Conservation (phyloP, 2,797 vertebrate genomes). For the Danio albolineatus region DNA sequence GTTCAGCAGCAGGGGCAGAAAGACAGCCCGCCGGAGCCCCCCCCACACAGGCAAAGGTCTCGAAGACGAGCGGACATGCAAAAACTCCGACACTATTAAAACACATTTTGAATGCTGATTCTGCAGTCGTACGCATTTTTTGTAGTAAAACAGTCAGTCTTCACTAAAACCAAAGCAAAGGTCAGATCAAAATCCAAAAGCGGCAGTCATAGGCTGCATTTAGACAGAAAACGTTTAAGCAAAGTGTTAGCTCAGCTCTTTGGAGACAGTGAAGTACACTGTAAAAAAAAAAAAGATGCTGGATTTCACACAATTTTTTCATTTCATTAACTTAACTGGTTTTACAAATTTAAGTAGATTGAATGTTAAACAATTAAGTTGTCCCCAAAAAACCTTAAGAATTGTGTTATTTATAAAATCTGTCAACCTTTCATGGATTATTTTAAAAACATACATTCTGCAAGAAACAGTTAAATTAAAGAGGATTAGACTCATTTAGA, state of each 20-base stretch:
- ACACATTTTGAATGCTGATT: slow-evolving; percentile 29
- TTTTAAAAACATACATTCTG: no score
- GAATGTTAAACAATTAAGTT: no score
- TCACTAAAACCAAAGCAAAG: slow-evolving; percentile 3
- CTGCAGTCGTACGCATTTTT: slow-evolving; percentile 40
- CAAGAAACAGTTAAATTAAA: no score
- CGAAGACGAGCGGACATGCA: slow-evolving; percentile 10
- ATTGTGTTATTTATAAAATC: no score
- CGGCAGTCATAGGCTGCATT: slow-evolving; percentile 1
- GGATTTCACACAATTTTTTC: no score
- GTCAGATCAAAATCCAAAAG: background rate
- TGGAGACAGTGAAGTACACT: background rate
- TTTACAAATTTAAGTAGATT: no score
- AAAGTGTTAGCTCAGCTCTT: background rate
- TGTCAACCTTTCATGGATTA: no score
- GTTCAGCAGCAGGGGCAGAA: slow-evolving; percentile 44
- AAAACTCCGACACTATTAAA: slow-evolving; percentile 53
- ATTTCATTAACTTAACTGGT: no score
- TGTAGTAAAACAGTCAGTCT: slow-evolving; percentile 8
- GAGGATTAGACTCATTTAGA: no score
- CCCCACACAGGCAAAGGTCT: slow-evolving; percentile 33
- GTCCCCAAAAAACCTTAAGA: no score
- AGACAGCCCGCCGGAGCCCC: slow-evolving; percentile 32
- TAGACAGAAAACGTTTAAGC: slow-evolving; percentile 1
- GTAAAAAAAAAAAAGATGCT: no score